Evolutionary conservation across 2,113 vertebrate genomes (phyloP).

Genomic region (Podarcis raffonei): DNA sequence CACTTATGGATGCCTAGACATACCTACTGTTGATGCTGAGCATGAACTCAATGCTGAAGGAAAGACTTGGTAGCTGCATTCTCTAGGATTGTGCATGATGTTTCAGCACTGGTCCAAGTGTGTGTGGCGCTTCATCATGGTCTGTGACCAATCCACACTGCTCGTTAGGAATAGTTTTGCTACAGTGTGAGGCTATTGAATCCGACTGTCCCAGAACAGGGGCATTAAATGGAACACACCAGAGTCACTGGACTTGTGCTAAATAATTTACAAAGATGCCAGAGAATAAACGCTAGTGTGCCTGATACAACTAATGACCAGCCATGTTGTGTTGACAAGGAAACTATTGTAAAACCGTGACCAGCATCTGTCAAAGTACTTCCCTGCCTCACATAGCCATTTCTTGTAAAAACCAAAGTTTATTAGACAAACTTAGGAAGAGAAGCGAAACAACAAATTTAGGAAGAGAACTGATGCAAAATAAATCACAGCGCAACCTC

Average conservation of each 20-base stretch:
- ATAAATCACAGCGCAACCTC: constrained; percentile 64
- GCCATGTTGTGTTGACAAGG: neutral
- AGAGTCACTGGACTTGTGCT: neutral
- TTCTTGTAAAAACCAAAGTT: constrained; percentile 3
- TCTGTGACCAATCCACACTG: neutral
- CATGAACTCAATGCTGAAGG: neutral
- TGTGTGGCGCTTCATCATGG: neutral
- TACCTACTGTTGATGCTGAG: neutral
- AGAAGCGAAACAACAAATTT: constrained; percentile 66
- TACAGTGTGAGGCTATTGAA: neutral
- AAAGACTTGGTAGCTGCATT: too few relatives aligned
- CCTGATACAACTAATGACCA: constrained; percentile 6
- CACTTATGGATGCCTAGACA: neutral
- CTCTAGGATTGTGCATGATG: neutral
- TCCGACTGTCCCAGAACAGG: neutral
- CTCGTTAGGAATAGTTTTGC: neutral
- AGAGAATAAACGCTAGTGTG: neutral
- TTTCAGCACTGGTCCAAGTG: neutral
- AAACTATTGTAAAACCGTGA: constrained; percentile 6
- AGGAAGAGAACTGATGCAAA: constrained; percentile 47
- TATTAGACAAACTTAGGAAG: constrained; percentile 54
- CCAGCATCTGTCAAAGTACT: neutral
- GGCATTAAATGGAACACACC: neutral
- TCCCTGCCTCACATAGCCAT: neutral
- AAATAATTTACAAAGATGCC: neutral